Conservation (phyloP, 2,113 vertebrate genomes). For the Falcunculus frontatus region DNA sequence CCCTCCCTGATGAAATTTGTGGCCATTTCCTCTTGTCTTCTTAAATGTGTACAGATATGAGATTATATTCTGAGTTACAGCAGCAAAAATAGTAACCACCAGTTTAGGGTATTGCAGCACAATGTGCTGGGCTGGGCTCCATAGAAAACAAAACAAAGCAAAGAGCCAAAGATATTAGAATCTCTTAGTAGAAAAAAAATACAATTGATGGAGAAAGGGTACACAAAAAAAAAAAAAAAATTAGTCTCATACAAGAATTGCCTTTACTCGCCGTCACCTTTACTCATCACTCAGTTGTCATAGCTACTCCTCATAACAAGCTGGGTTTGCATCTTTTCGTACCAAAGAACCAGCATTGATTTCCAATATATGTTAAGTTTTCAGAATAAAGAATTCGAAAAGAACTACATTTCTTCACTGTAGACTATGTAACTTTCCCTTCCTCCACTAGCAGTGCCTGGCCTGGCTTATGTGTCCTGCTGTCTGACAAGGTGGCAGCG, state of each 20-base stretch:
- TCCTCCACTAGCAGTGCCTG: not conserved
- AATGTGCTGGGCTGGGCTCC: not conserved
- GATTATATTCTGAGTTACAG: not conserved
- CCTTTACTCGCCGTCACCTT: not conserved
- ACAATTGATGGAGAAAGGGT: not conserved
- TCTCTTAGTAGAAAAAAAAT: not conserved
- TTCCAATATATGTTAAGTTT: not conserved
- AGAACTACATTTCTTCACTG: not conserved
- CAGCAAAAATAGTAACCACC: not conserved
- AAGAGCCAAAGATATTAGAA: not conserved
- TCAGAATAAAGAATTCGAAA: not conserved
- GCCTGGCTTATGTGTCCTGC: not conserved
- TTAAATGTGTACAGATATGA: not conserved
- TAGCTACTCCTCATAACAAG: not conserved
- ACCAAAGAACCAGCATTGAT: rapidly evolving
- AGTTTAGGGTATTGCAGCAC: not conserved
- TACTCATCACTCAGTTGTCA: not conserved
- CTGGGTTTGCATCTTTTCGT: not conserved
- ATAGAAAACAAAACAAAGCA: not conserved
- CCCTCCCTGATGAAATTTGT: not conserved
- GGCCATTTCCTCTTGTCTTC: not conserved
- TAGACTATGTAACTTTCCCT: not conserved
- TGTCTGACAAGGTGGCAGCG: not conserved
- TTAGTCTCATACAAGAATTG: not conserved
- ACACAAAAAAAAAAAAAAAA: not conserved